Base-by-base conservation (phyloP, 2,797 vertebrate species). In the Heteromormyrus szaboi region DNA sequence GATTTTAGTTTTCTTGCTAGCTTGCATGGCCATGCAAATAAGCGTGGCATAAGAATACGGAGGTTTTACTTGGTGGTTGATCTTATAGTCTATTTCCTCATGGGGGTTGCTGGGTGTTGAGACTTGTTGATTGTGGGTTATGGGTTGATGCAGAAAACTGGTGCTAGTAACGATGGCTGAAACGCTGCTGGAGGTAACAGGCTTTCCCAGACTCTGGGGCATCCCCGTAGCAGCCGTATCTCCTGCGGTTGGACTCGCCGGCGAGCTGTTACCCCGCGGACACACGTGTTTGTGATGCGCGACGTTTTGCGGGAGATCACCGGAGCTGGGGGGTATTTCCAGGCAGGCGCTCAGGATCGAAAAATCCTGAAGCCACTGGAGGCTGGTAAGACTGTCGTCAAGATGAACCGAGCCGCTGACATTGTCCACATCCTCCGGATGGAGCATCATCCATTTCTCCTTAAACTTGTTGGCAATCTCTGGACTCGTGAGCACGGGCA, bases 331-430 rank as follows among this genome's bases (percentile, higher is more conserved):
- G 83, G 94, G 91, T 25, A 94, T 94, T 92, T 96, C 96, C 6
- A 95, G 95, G 88, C 96, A 95, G n/a, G 95, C 94, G 89, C 94
- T 96, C 59, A 96, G 91, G 92, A 97, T 97, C 91, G 96, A 97
- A 93, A 97, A 97, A 93, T 97, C 97, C 93, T 97, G 97, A 0
- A 97, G 96, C 97, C 97, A 97, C 91, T 97, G 97, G 37, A 97
- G 96, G 92, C 95, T 97, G 91, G 97, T 97, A 62, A 97, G 96
- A 90, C 97, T 97, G 94, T 97, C 97, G 88, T 97, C 97, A 84
- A 95, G 92, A 5, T 93, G 93, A n/a, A 90, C 90, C 0, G 94
- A 92, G 85, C 95, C 96, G 44, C 90, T 89, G 19, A 91, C 91
- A n/a, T 89, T 89, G 89, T 92, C 92, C 90, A 91, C 93, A 17